Base-by-base conservation (phyloP, 2,888 invertebrate genomes). In the Isoperla grammatica region DNA sequence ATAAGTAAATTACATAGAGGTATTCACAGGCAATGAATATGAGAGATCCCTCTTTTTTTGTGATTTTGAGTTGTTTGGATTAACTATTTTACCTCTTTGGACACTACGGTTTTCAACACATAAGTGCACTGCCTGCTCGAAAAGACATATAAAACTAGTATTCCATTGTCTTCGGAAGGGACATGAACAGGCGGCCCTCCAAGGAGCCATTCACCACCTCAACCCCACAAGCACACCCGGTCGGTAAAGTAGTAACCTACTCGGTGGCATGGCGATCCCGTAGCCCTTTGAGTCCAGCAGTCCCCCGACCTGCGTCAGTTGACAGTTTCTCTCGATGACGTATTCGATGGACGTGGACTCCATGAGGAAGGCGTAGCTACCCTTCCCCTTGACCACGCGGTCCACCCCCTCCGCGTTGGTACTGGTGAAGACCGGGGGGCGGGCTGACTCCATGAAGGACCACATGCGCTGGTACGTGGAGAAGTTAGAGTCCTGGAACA, bases 331-430 rank as follows among this genome's bases (percentile, higher is more conserved):
- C 72, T 95, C 90, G 53, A 92, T 88, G 40, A 88, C 88, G 71
- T 97, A 99, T 72, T 99, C 98, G 65, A 99, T 93, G 20, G 92
- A 90, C 0, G 96, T 94, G 0, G 95, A 96, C 75, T 99, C 99
- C 94, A 98, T 96, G 23, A 99, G 81, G 72, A 93, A 98, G 1
- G 98, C 99, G 73, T 97, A 99, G 50, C 86, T 84, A 45, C 90
- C 88, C 72, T 90, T 90, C 13, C 86, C 88, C 70, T 89, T 85
- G 62, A 86, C 81, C 0, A 97, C 97, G 35, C 93, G 81, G 22
- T 93, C 90, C 3, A 96, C 93, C 0, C 96, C 98, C 71, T 95
- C 94, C 17, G 84, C 83, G 72, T 95, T 96, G 67, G 84, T 87
- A 48, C 83, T 81, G 0, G 90, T 87, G 72, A 96, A 95, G 0